Evolutionary conservation across 1,140 invertebrate genomes (phyloP), one percentile per base, ranked within the genome.

Genomic region (Ganaspis sp.): DNA sequence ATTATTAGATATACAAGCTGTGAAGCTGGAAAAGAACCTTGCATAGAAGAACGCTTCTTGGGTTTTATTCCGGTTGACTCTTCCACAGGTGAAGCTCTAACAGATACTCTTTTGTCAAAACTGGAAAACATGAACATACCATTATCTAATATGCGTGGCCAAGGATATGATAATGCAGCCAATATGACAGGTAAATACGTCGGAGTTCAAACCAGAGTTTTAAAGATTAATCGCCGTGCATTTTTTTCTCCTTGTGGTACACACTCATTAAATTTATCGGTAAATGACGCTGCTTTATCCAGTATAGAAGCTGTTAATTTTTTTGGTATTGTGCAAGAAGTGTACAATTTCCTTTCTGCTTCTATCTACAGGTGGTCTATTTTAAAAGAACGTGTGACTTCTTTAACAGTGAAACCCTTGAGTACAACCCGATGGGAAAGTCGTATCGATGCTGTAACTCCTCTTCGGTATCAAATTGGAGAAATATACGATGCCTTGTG

Each of bases 341-440:
- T 54, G 1, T 54, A 54, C 12, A 12, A 12, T 6, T 17, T 17
- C 1, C 17, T n/a, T 12, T 49, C 45, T 12, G 70, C 40, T 9
- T 15, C 0, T 8, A 38, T 15, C n/a, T 42, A 69, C 12, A 40
- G 21, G 42, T 53, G 71, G 53, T 23, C 15, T 15, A 19, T 45
- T 38, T 17, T 34, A 4, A 54, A 29, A 38, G 15, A 17, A 5
- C 53, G 17, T 26, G 29, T 40, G 15, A 4, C 40, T 5, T 15
- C 23, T 42, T 26, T 26, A 45, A 71, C 78, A 11, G 21, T 73
- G 9, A 73, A 74, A 34, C 75, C 75, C 4, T 54, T 80, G 9
- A 70, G 58, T 19, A 53, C 21, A 1, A 80, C 74, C n/a, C 21
- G 71, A 45, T 80, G 74, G 75, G 78, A 77, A 54, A 80, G 70